A percentile compares a stretch with the other conserved stretches of the same genome.
phyloP scores from a whole-genome alignment of 2,888 invertebrate species.

The Luffia ferchaultella region DNA sequence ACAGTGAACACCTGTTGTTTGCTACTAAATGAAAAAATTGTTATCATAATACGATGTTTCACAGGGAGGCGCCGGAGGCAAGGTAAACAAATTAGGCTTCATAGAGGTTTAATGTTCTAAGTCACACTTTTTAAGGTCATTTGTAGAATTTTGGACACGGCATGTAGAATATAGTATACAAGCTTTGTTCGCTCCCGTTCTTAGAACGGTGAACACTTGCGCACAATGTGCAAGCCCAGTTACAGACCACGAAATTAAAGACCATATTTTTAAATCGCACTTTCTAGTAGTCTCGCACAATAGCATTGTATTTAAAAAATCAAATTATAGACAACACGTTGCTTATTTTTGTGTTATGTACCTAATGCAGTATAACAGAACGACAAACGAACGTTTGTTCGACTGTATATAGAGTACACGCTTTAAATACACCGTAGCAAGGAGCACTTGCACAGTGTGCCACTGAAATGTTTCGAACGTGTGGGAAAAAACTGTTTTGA shows the following conservation, averaged over 20 bases:
- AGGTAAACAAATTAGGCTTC: constrained; percentile 40
- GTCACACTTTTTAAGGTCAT: not conserved
- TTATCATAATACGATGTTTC: constrained; percentile 27
- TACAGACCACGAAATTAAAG: no score
- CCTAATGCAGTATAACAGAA: not conserved
- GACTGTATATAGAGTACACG: not conserved
- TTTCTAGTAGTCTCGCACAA: no score
- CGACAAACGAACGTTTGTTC: not conserved
- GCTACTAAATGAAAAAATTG: not conserved
- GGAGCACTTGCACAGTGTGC: not conserved
- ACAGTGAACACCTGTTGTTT: not conserved
- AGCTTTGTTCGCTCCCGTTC: not conserved
- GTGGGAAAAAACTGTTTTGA: no score
- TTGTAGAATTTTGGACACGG: not conserved
- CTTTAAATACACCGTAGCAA: not conserved
- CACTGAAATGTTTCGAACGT: no score
- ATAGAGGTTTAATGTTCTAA: constrained; percentile 10
- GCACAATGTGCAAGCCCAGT: no score
- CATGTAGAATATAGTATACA: not conserved
- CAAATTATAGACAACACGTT: not conserved
- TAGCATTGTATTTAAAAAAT: no score
- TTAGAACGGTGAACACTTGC: no score
- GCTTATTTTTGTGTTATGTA: not conserved
- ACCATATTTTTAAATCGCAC: no score
- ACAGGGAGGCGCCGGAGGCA: constrained; percentile 59